Percentiles rank a stretch among this genome's conserved stretches.
Conservation (phyloP, 2,797 vertebrate species). For the Clamator glandarius region DNA sequence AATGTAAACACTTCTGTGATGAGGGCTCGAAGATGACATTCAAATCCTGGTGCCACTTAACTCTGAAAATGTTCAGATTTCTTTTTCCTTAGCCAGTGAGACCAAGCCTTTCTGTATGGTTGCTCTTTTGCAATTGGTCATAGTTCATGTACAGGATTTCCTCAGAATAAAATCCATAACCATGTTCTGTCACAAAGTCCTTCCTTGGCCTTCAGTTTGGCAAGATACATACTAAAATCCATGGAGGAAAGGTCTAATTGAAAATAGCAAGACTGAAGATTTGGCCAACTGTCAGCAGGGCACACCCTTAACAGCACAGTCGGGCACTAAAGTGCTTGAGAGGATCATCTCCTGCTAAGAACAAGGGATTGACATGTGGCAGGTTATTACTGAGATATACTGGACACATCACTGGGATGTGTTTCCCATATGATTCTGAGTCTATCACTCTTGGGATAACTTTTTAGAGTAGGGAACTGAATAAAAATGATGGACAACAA, state of each 20-base stretch:
- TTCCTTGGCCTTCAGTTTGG: neutral
- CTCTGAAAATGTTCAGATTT: neutral
- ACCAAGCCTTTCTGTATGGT: neutral
- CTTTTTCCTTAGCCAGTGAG: neutral
- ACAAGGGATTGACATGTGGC: neutral
- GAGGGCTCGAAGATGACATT: neutral
- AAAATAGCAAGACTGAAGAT: neutral
- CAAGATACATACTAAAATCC: neutral
- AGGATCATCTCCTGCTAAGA: neutral
- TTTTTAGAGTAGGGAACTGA: neutral
- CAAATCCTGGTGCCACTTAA: neutral
- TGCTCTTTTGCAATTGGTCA: neutral
- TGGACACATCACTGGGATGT: neutral
- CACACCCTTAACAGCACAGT: neutral
- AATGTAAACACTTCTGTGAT: neutral
- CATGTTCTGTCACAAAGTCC: neutral
- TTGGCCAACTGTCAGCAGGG: neutral
- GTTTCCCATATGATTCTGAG: neutral
- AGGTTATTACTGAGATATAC: neutral
- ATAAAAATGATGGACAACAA: neutral
- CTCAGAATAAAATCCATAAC: neutral
- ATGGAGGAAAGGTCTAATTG: neutral
- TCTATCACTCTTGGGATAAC: neutral
- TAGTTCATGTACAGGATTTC: neutral
- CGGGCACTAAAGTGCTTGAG: neutral